Base-by-base conservation (phyloP, 2,888 invertebrate species). In the Agriopis marginaria region DNA sequence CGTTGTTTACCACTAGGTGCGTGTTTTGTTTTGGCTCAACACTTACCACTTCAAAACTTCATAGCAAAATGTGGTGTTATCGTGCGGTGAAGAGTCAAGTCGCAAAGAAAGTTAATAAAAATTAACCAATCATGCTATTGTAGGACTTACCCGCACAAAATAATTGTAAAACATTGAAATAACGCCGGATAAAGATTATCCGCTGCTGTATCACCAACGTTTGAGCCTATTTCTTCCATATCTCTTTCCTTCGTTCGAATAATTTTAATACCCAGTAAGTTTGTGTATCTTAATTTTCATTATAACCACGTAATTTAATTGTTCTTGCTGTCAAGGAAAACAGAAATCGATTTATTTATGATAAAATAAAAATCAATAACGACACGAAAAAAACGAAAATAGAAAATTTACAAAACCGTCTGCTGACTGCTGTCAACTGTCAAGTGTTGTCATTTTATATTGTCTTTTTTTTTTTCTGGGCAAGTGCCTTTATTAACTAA, bases 181-280 rank as follows among this genome's bases (percentile, higher is more conserved):
- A 99, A 90, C 10, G 99, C 99, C 71, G 98, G 98, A 91, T 98
- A 98, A 45, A 99, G 95, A 84, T 98, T 97, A 81, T 98, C 97
- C 82, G 97, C 96, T 40, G 92, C 85, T 40, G 88, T 80, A 81
- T 89, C 89, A 72, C 79, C 82, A 49, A 85, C 70, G 58, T 75
- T 76, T 63, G 78, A 71, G 51, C 47, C 74, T 54, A 70, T 72
- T 78, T 82, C 78, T 56, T 86, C 85, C 89, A 89, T 88, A 10
- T 14, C 23, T 50, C n/a, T 12, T 23, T 47, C 23, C 1, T 32
- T n/a, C 7, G 50, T 53, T 42, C 9, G 10, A 39, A 39, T 51
- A 11, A 11, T 53, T 67, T 58, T 58, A 23, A 40, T 60, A 49
- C 14, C n/a, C 49, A n/a, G 0, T 14, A 53, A 53, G 11, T 12